Evolutionary conservation across 1,140 invertebrate genomes (phyloP).

Genomic region (Drosophila bifasciata): DNA sequence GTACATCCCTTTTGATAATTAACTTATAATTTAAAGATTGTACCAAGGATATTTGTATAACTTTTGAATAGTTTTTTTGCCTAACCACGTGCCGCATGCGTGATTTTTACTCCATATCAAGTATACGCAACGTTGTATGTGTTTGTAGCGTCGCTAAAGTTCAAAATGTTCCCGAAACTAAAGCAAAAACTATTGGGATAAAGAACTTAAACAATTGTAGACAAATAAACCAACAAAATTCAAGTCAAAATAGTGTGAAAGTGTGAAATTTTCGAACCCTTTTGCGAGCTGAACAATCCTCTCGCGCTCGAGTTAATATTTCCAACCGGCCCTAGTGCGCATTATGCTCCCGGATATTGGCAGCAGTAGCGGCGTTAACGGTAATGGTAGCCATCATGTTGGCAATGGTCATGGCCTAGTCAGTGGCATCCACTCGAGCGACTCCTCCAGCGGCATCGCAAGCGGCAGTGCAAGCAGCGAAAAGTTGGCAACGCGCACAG

Average conservation of each 20-base stretch:
- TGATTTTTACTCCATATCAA: no score
- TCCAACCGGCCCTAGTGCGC: slow-evolving; percentile 34
- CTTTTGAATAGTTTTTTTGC: no score
- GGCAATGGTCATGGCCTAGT: slow-evolving; percentile 56
- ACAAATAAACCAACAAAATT: background rate
- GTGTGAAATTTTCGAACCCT: slow-evolving; percentile 9
- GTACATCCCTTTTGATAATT: background rate
- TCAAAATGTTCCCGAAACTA: no score
- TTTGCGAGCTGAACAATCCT: slow-evolving; percentile 10
- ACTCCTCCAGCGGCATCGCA: slow-evolving; percentile 37
- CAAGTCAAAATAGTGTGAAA: background rate
- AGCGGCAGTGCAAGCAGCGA: slow-evolving; percentile 47
- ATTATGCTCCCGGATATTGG: slow-evolving; percentile 64
- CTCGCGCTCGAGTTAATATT: slow-evolving; percentile 17
- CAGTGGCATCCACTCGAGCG: slow-evolving; percentile 28
- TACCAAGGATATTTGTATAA: no score
- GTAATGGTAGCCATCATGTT: slow-evolving; percentile 47
- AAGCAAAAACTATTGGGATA: no score
- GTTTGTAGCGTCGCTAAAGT: no score
- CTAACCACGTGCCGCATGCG: no score
- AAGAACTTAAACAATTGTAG: no score
- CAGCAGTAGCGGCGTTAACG: slow-evolving; percentile 29
- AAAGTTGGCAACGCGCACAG: slow-evolving; percentile 43
- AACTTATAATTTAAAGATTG: no score
- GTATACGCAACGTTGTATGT: no score